Conservation (phyloP, 2,888 invertebrate genomes). For the Drosophila anomelani region DNA sequence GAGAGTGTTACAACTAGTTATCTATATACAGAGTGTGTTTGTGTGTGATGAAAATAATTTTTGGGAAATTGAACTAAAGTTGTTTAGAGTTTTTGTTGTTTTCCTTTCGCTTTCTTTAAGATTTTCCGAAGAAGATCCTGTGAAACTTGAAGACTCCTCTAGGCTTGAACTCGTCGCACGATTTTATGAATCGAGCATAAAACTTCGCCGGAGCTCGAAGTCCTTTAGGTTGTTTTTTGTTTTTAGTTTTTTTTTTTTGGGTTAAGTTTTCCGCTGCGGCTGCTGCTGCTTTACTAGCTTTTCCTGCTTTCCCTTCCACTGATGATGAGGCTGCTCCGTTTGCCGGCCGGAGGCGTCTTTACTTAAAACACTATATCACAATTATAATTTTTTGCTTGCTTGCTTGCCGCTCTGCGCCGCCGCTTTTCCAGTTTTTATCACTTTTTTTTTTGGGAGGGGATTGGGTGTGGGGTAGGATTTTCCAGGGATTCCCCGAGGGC, state of each 20-base stretch:
- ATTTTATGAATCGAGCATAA: slow-evolving; percentile 82
- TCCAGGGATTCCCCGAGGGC: neutral
- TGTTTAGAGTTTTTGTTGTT: slow-evolving; percentile 15
- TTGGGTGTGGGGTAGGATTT: neutral
- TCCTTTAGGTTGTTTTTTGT: slow-evolving; percentile 11
- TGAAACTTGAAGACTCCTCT: slow-evolving; percentile 13
- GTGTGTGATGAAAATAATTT: slow-evolving; percentile 11
- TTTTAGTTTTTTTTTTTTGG: neutral
- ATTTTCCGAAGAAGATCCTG: slow-evolving; percentile 38
- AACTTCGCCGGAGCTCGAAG: slow-evolving; percentile 80
- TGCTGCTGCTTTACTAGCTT: slow-evolving; percentile 5
- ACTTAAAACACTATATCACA: slow-evolving; percentile 83
- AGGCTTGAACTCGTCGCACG: slow-evolving; percentile 75
- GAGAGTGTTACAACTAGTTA: slow-evolving; percentile 35
- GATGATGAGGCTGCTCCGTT: slow-evolving; percentile 58
- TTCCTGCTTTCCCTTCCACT: slow-evolving; percentile 11
- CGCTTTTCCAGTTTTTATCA: slow-evolving; percentile 38
- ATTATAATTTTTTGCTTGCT: slow-evolving; percentile 46
- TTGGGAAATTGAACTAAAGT: slow-evolving; percentile 58
- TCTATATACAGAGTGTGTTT: slow-evolving; percentile 39
- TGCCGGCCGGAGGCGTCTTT: slow-evolving; percentile 66
- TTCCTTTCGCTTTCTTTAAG: slow-evolving; percentile 19
- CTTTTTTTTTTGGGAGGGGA: slow-evolving; percentile 40
- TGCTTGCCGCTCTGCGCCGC: slow-evolving; percentile 68
- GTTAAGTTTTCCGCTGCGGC: neutral